Percentiles rank a stretch among this genome's conserved stretches.
These are phyloP conservation scores for Poecilia velifera DNA, from an alignment of 2,797 vertebrate genomes.

Conservation along the genomic window DNA sequence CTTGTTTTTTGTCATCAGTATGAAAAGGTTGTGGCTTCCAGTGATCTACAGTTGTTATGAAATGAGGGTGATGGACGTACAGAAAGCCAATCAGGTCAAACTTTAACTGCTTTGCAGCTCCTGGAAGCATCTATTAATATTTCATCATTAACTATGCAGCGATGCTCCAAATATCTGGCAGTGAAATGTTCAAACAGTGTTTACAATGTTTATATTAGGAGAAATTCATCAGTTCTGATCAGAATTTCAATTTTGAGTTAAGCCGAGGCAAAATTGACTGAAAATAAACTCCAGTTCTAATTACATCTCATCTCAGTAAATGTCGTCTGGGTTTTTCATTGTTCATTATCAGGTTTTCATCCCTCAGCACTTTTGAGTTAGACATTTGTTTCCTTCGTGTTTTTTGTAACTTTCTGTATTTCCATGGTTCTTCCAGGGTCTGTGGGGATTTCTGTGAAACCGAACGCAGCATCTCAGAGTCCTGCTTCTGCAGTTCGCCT, in stretches of 20 bases:
- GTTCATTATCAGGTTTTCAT: background rate
- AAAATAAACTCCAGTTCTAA: background rate
- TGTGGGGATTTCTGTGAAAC: background rate
- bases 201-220: background rate
- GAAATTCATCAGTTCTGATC: background rate
- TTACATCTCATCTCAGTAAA: background rate
- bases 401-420: background rate
- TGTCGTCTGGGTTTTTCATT: background rate
- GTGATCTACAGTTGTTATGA: background rate
- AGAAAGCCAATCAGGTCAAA: background rate
- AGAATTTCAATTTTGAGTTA: background rate
- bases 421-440: background rate
- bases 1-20: background rate
- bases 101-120: background rate
- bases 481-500: background rate
- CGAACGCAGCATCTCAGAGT: background rate
- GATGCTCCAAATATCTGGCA: background rate
- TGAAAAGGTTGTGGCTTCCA: background rate
- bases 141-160: background rate
- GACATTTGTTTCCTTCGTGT: background rate
- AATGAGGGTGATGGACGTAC: background rate
- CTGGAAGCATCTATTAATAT: background rate
- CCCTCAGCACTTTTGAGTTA: background rate
- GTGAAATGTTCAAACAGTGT: background rate
- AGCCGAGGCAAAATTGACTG: background rate